Evolutionary conservation across 1,140 invertebrate genomes (phyloP).

Genomic region (Caenorhabditis brenneri): DNA sequence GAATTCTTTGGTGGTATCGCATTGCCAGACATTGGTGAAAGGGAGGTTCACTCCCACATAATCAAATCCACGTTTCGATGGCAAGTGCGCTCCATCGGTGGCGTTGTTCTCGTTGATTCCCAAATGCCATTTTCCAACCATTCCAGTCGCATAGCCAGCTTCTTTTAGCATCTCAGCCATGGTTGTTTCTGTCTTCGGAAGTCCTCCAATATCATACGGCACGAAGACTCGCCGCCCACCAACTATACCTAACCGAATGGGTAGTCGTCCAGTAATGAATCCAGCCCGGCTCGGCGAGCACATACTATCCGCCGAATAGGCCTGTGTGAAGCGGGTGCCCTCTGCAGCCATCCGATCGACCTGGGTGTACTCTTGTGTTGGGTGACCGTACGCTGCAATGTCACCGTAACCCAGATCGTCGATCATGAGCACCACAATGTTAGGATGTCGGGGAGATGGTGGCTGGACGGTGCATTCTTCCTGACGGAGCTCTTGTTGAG

Average conservation of each 20-base stretch:
- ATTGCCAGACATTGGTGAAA: constrained; percentile 70
- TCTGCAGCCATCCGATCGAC: constrained; percentile 59
- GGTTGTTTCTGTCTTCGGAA: constrained; percentile 60
- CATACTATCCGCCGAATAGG: constrained; percentile 69
- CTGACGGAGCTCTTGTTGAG: not conserved
- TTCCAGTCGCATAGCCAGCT: constrained; percentile 59
- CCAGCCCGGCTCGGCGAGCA: constrained; percentile 68
- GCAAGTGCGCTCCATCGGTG: constrained; percentile 64
- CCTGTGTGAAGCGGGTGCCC: constrained; percentile 68
- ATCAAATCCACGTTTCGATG: constrained; percentile 63
- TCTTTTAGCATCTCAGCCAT: constrained; percentile 60
- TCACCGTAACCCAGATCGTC: constrained; percentile 69
- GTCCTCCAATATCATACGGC: constrained; percentile 58
- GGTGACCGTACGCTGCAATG: constrained; percentile 67
- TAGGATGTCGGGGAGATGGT: constrained; percentile 63
- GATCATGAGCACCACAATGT: constrained; percentile 69
- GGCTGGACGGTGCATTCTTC: constrained; percentile 29
- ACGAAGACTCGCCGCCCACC: constrained; percentile 59
- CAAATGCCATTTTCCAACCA: constrained; percentile 66
- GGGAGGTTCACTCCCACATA: constrained; percentile 65
- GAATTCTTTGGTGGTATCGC: constrained; percentile 62
- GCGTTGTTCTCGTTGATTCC: constrained; percentile 68
- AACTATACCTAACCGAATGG: constrained; percentile 57
- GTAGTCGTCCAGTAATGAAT: constrained; percentile 67
- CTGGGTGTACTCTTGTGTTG: constrained; percentile 66